Conservation (phyloP, 2,113 vertebrate species). For the Tenrec ecaudatus region DNA sequence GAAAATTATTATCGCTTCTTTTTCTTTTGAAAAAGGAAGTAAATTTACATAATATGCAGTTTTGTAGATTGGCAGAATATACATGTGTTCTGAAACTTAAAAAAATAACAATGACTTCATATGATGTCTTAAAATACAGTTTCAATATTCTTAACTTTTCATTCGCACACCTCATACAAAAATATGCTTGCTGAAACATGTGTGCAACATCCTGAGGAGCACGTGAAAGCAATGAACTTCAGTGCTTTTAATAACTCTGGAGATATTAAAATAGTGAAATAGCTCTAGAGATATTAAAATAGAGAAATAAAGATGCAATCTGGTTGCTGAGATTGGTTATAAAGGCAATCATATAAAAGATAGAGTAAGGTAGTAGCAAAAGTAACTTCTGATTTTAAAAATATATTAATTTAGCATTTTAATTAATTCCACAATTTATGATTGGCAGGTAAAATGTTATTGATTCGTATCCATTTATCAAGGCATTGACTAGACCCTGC, state of each 20-base stretch:
- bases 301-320: not conserved
- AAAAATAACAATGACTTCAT: slow-evolving; percentile 38
- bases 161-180: slow-evolving; percentile 44
- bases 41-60: slow-evolving; percentile 39
- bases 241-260: not conserved
- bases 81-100: slow-evolving; percentile 37
- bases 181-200: slow-evolving; percentile 2
- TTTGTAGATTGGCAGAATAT: slow-evolving; percentile 20
- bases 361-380: slow-evolving; percentile 29
- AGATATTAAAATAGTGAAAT: slow-evolving; percentile 19
- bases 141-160: slow-evolving; percentile 42
- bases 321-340: slow-evolving; percentile 51
- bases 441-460: slow-evolving; percentile 6
- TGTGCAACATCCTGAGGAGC: not conserved
- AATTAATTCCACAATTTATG: slow-evolving; percentile 54
- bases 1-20: slow-evolving; percentile 31
- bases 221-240: slow-evolving; percentile 13
- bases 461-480: slow-evolving; percentile 14
- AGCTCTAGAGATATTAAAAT: not conserved
- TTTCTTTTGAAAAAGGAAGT: slow-evolving; percentile 20
- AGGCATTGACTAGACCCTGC: slow-evolving; percentile 45
- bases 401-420: slow-evolving; percentile 48
- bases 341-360: slow-evolving; percentile 63
- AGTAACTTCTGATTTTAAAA: slow-evolving; percentile 54
- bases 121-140: slow-evolving; percentile 27